A percentile compares a stretch with the other conserved stretches of the same genome.
These are phyloP conservation scores for Empis livida DNA, from an alignment of 2,888 invertebrate genomes.

Conservation along the genomic window DNA sequence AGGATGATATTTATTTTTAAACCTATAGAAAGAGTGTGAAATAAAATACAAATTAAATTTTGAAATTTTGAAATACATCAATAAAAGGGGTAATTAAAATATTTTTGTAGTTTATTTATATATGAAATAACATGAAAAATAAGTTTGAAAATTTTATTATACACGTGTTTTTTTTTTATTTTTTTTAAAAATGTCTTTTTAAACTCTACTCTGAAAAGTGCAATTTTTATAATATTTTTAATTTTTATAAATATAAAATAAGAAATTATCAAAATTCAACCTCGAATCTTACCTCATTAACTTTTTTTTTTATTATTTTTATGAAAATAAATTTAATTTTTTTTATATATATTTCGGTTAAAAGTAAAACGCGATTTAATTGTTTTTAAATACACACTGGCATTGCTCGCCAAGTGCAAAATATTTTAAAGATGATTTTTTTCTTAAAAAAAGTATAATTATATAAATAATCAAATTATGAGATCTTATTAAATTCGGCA, in stretches of 20 bases:
- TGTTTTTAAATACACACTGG: slow-evolving; percentile 27
- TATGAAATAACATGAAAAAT: neutral
- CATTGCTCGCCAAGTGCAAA: slow-evolving; percentile 37
- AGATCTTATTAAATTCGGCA: neutral
- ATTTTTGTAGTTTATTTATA: neutral
- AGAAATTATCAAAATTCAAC: slow-evolving; percentile 11
- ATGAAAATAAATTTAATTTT: slow-evolving; percentile 9
- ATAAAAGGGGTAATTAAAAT: neutral
- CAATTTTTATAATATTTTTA: neutral
- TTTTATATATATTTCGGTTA: slow-evolving; percentile 24
- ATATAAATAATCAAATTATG: slow-evolving; percentile 6
- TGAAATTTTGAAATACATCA: slow-evolving; percentile 3
- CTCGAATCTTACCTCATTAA: slow-evolving; percentile 34
- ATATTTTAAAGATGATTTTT: slow-evolving; percentile 1
- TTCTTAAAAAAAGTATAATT: slow-evolving; percentile 10
- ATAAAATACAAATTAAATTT: slow-evolving; percentile 10
- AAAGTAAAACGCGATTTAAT: slow-evolving; percentile 33
- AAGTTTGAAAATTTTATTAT: neutral
- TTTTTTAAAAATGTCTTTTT: neutral
- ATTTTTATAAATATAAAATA: neutral
- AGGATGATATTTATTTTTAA: slow-evolving; percentile 97
- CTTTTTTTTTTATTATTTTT: slow-evolving; percentile 14
- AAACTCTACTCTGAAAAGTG: neutral
- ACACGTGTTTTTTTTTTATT: neutral
- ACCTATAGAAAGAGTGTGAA: slow-evolving; percentile 52